phyloP scores from a whole-genome alignment of 2,888 invertebrate genomes.

The Pseudococcus longispinus region DNA sequence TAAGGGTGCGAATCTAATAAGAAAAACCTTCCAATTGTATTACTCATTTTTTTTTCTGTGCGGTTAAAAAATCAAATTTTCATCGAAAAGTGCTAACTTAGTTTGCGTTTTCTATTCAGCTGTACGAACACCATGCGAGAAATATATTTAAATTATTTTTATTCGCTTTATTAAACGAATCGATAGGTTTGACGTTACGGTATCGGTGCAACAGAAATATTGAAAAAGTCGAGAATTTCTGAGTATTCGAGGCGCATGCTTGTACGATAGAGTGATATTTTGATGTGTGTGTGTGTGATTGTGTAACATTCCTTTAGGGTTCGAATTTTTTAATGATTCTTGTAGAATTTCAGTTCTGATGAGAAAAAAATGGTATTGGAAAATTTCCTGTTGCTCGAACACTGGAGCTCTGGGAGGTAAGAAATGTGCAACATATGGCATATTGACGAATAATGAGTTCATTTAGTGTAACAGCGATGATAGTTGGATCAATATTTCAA shows the following conservation, averaged over 20 bases:
- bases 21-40: conserved; percentile 6
- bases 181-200: neutral
- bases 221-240: neutral
- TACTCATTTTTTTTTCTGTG: neutral
- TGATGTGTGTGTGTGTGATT: neutral
- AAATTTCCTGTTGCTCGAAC: no score
- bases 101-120: neutral
- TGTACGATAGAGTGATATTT: neutral
- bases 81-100: neutral
- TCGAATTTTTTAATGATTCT: no score
- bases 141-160: conserved; percentile 7
- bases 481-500: no score
- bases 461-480: no score
- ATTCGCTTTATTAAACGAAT: neutral
- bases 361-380: no score
- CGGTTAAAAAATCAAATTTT: conserved; percentile 6
- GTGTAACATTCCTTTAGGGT: no score
- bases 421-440: no score
- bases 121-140: neutral
- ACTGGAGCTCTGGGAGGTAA: no score
- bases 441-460: no score
- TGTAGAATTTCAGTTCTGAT: no score
- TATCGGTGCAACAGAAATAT: neutral
- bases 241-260: neutral
- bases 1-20: neutral